Evolutionary conservation across 1,140 invertebrate species (phyloP).

Genomic region (Scaptodrosophila lebanonensis): DNA sequence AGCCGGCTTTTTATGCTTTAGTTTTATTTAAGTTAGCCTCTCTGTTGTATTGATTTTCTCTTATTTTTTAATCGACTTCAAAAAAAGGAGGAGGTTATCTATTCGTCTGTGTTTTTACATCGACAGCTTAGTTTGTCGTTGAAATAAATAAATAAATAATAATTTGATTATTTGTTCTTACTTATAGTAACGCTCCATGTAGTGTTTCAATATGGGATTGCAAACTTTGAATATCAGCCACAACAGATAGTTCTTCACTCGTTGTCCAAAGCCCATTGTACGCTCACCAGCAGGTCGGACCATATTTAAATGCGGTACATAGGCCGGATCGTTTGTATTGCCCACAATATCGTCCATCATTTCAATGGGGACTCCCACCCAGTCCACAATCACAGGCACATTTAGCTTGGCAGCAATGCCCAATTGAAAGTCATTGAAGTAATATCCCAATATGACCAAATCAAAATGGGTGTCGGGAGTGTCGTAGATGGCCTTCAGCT

Average conservation of each 20-base stretch:
- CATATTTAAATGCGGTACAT: slow-evolving; percentile 35
- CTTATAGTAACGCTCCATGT: slow-evolving; percentile 27
- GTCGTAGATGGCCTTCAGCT: slow-evolving; percentile 25
- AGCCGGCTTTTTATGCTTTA: too few species aligned
- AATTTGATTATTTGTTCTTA: too few species aligned
- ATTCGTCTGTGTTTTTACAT: too few species aligned
- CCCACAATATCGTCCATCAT: slow-evolving; percentile 28
- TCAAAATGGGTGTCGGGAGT: slow-evolving; percentile 47
- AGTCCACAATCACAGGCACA: slow-evolving; percentile 33
- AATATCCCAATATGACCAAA: slow-evolving; percentile 33
- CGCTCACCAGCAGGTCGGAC: background rate
- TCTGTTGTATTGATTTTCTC: too few species aligned
- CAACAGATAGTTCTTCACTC: slow-evolving; percentile 24
- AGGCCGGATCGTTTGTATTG: slow-evolving; percentile 33
- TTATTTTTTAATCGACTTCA: too few species aligned
- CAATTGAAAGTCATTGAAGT: slow-evolving; percentile 44
- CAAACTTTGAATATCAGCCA: slow-evolving; percentile 8
- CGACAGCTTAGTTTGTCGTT: too few species aligned
- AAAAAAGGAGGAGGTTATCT: too few species aligned
- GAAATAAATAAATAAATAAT: too few species aligned
- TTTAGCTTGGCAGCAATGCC: slow-evolving; percentile 45
- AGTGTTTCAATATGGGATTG: background rate
- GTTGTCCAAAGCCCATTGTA: slow-evolving; percentile 16
- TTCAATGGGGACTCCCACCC: slow-evolving; percentile 24
- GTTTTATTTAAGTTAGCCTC: too few species aligned